Base-by-base conservation (phyloP, 2,797 vertebrate genomes). In the Hydrolagus colliei region DNA sequence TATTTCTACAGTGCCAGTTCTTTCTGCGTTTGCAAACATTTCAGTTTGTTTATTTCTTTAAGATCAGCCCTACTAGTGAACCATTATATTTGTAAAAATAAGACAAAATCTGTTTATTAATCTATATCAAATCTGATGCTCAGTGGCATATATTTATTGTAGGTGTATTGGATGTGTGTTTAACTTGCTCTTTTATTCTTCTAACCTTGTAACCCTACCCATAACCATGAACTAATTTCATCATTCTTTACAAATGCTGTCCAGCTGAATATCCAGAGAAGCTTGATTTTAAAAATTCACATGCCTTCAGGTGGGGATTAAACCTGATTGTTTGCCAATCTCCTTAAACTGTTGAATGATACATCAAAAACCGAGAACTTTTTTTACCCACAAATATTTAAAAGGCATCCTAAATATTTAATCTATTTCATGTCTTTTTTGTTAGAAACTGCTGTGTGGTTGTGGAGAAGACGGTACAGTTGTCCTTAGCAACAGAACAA, bases 401-500 rank as follows among this genome's bases (percentile, higher is more conserved):
- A 77, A 78, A 22, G 59, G 59, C 59, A 61, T 8, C 35, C 1
- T 32, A 80, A 76, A 59, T 14, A 7, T 16, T 32, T 75, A 75
- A 74, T 74, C 13, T 13, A 18, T 75, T 32, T 75, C 73, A 52
- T 4, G 10, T 52, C 41, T 35, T 76, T 8, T 61, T 16, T 18
- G n/a, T 76, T 76, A 20, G 74, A 59, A 61, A 41, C 74, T 65
- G 22, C 65, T 41, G 9, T 82, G 79, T 35, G 27, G 27, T 20
- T 3, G 14, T 67, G 12, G 12, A 18, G 22, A 80, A 8, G 11
- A 9, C 68, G 16, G 62, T 41, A 35, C 27, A 35, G 63, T 82
- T 84, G 32, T 10, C 79, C 16, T 71, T 84, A 32, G 79, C 65
- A 84, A 41, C 65, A 35, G 68, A 71, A 84, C 22, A 62, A 84